phyloP scores from a whole-genome alignment of 1,140 invertebrate species.

The Orius insidiosus region DNA sequence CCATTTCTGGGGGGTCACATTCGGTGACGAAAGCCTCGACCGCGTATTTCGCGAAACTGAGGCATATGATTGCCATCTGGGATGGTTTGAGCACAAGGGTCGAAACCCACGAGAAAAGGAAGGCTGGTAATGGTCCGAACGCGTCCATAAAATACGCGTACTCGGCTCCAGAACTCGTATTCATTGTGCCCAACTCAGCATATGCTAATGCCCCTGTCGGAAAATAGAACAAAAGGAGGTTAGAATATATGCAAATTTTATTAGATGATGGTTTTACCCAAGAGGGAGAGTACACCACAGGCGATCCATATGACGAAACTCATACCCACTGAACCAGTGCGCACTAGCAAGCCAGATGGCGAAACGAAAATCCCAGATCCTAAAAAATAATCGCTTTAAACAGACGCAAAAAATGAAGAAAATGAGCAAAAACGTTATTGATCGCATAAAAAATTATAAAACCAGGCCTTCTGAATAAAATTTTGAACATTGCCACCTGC shows the following conservation, averaged over 20 bases:
- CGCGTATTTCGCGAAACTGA: conserved; percentile 86
- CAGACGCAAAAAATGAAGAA: not conserved
- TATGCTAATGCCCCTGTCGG: conserved; percentile 68
- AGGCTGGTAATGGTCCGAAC: conserved; percentile 73
- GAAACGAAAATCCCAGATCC: conserved; percentile 96
- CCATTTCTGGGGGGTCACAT: conserved; percentile 54
- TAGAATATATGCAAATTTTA: not conserved
- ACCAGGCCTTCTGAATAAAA: too few relatives aligned
- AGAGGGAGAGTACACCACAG: conserved; percentile 76
- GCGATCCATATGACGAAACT: conserved; percentile 88
- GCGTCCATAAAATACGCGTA: conserved; percentile 86
- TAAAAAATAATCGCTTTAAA: conserved; percentile 23
- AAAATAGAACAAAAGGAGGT: conserved; percentile 1
- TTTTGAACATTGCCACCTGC: too few relatives aligned
- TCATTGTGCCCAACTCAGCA: conserved; percentile 84
- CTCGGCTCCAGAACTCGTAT: conserved; percentile 81
- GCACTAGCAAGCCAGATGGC: conserved; percentile 77
- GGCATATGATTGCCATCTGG: conserved; percentile 82
- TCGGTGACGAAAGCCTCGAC: conserved; percentile 78
- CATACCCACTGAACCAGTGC: conserved; percentile 83
- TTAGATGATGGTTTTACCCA: conserved; percentile 39
- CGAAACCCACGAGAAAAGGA: conserved; percentile 82
- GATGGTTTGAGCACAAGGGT: conserved; percentile 82
- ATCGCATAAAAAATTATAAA: too few relatives aligned
- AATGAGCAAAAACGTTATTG: too few relatives aligned